phyloP scores from a whole-genome alignment of 2,113 vertebrate genomes.

The Myrmophylax atrothorax region DNA sequence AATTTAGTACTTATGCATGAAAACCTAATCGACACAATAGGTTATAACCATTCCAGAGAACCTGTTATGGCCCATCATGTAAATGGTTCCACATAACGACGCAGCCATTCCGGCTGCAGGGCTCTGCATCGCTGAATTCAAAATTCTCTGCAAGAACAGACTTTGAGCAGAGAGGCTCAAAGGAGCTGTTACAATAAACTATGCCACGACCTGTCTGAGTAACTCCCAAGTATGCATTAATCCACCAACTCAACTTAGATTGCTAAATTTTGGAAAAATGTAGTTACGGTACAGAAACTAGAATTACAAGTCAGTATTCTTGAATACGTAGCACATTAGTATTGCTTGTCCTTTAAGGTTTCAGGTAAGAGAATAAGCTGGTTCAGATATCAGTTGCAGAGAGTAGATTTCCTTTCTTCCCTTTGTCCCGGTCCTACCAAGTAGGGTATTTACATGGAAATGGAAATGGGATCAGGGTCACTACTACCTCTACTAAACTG shows the following conservation, averaged over 20 bases:
- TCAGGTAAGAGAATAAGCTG: not conserved
- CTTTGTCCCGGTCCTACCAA: not conserved
- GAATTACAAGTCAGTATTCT: not conserved
- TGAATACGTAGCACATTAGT: not conserved
- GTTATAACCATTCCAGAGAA: not conserved
- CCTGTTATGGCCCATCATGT: not conserved
- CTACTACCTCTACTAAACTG: not conserved
- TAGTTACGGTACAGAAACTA: not conserved
- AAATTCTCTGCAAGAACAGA: conserved; percentile 12
- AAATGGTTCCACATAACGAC: not conserved
- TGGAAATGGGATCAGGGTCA: not conserved
- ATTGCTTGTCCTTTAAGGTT: not conserved
- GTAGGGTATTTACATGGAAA: not conserved
- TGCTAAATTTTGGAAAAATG: conserved; percentile 43
- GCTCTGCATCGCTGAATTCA: conserved; percentile 19
- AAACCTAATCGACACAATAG: conserved; percentile 14
- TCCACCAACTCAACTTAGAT: not conserved
- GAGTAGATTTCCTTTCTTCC: not conserved
- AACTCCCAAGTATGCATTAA: conserved; percentile 3
- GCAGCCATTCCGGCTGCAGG: not conserved
- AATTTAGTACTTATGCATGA: not conserved
- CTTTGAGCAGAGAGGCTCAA: not conserved
- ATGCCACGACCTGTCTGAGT: not conserved
- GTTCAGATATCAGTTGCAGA: not conserved
- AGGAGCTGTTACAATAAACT: conserved; percentile 28